Percentiles rank a stretch among this genome's conserved stretches.
phyloP scores from a whole-genome alignment of 35 echinoderm and acorn worm species.

The Anneissia japonica region DNA sequence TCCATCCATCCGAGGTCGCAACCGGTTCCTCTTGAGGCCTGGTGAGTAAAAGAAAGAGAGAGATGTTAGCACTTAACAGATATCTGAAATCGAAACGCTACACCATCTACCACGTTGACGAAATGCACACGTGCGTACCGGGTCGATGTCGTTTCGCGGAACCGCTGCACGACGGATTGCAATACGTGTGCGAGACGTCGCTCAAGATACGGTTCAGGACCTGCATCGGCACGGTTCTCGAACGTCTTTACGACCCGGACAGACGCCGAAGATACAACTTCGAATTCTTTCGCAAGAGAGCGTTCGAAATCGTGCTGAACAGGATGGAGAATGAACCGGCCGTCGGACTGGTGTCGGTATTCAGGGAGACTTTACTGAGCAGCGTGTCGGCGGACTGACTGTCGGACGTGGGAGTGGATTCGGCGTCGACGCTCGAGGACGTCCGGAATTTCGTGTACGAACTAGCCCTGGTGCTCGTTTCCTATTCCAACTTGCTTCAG shows the following conservation, averaged over 20 bases:
- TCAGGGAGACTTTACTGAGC: too few relatives aligned
- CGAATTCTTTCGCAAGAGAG: too few relatives aligned
- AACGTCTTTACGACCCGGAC: background rate
- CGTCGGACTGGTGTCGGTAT: too few relatives aligned
- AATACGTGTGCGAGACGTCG: background rate
- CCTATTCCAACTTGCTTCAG: too few relatives aligned
- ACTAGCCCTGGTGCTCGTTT: too few relatives aligned
- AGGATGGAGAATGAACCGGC: too few relatives aligned
- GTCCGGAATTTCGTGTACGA: too few relatives aligned
- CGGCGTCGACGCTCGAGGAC: too few relatives aligned
- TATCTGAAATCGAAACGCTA: background rate
- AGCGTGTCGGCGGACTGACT: too few relatives aligned
- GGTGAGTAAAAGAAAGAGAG: too few relatives aligned
- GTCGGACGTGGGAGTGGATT: too few relatives aligned
- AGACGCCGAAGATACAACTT: background rate
- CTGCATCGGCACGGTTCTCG: background rate
- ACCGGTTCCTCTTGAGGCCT: conserved; percentile 11
- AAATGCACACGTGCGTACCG: background rate
- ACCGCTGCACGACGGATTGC: background rate
- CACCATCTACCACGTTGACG: background rate
- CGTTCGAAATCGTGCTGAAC: too few relatives aligned
- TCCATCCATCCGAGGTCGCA: conserved; percentile 1
- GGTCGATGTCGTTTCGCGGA: background rate
- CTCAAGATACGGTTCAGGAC: background rate
- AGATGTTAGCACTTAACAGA: background rate